These are phyloP conservation scores for Phataginus tetradactyla DNA, from an alignment of 2,797 vertebrate genomes.

Conservation along the genomic window DNA sequence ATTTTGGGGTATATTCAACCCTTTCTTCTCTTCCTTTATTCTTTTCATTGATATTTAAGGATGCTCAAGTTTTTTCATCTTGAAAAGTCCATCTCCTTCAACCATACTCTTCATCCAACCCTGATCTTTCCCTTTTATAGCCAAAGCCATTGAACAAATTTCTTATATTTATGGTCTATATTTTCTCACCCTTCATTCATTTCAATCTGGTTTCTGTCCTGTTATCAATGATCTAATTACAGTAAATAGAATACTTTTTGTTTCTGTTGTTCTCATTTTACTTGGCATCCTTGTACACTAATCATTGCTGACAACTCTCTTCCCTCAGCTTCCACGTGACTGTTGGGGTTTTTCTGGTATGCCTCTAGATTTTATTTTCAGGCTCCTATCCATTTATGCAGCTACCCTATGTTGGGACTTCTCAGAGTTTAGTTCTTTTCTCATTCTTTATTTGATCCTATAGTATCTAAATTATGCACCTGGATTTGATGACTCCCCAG, in stretches of 20 bases:
- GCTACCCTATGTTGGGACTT: fast-evolving
- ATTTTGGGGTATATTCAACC: background rate
- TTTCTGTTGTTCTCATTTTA: background rate
- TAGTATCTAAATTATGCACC: background rate
- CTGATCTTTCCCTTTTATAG: background rate
- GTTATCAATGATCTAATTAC: background rate
- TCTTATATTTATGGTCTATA: background rate
- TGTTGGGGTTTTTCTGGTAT: background rate
- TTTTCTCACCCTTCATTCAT: background rate
- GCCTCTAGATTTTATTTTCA: background rate
- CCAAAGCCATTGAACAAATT: background rate
- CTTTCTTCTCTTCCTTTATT: background rate
- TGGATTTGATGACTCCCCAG: background rate
- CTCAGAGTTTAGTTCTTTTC: background rate
- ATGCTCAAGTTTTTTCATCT: background rate
- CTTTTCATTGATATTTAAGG: background rate
- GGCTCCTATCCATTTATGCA: background rate
- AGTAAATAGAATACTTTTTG: background rate
- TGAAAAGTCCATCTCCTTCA: background rate
- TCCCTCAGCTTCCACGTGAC: background rate
- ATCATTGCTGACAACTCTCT: background rate
- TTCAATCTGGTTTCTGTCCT: background rate
- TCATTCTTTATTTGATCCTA: background rate
- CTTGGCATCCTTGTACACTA: background rate
- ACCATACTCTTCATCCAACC: background rate